Evolutionary conservation across 1,140 invertebrate genomes (phyloP).

Genomic region (Hydropsyche tenuis): DNA sequence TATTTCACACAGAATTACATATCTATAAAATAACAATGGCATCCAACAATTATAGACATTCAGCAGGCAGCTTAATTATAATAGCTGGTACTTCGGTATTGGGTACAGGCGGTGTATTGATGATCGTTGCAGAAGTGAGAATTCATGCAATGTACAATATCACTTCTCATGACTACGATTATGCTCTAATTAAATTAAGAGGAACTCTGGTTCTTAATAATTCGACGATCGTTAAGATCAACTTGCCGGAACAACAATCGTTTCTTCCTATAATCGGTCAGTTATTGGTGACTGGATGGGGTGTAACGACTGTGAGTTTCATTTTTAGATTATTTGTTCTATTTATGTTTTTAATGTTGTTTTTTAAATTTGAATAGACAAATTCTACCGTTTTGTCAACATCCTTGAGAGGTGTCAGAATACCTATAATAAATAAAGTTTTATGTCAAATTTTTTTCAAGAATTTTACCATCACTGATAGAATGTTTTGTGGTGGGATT

Average conservation of each 20-base stretch:
- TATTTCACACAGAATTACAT: too few relatives aligned
- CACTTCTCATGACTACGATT: constrained; percentile 58
- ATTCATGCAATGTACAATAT: constrained; percentile 56
- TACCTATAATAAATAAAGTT: constrained; percentile 58
- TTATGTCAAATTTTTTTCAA: constrained; percentile 58
- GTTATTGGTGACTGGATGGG: constrained; percentile 59
- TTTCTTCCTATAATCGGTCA: constrained; percentile 54
- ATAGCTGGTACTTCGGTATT: constrained; percentile 57
- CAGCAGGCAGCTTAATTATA: constrained; percentile 49
- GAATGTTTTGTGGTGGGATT: constrained; percentile 62
- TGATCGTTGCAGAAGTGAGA: constrained; percentile 53
- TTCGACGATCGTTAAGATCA: constrained; percentile 52
- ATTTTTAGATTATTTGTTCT: constrained; percentile 4
- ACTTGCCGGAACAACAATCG: constrained; percentile 53
- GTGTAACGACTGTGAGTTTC: constrained; percentile 56
- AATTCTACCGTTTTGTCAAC: constrained; percentile 54
- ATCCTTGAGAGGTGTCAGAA: constrained; percentile 57
- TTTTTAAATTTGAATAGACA: constrained; percentile 50
- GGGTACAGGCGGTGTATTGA: constrained; percentile 56
- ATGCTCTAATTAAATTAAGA: constrained; percentile 54
- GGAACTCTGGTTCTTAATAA: constrained; percentile 54
- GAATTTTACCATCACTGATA: constrained; percentile 55
- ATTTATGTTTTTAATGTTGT: neutral
- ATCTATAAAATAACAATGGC: too few relatives aligned
- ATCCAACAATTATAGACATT: too few relatives aligned